Evolutionary conservation across 2,888 invertebrate genomes (phyloP), one percentile per base, ranked within the genome.

Genomic region (Drosophila algonquin): DNA sequence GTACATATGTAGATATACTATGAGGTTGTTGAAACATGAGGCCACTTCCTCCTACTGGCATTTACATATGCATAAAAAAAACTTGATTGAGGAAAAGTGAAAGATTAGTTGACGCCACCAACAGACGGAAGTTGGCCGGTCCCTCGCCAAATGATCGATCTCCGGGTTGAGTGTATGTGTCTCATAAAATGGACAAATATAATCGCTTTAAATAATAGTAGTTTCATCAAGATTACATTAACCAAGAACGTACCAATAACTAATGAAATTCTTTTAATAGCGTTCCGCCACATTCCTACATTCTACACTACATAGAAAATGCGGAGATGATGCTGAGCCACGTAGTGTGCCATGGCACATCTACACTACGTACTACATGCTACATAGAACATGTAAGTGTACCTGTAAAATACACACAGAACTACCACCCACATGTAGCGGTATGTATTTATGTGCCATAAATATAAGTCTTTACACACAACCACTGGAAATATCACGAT

Each of bases 1-100:
- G n/a, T n/a, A n/a, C n/a, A n/a, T n/a, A n/a, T n/a, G n/a, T n/a
- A 8, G 30, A 8, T 30, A 30, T 30, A 30, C 7, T 30, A 30
- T 30, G 30, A 8, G 30, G 30, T 30, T 8, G 30, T 30, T 30
- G 30, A 30, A 35, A 5, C 35, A 35, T 35, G 35, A 35, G 35
- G 6, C 35, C 35, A 35, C 35, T 35, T 35, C 35, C 35, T 35
- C 35, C 5, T 12, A 35, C 35, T 35, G 35, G 14, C 14, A 35
- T 35, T 40, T 40, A 40, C 2, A 40, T 40, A 40, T 10, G 10
- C 3, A 35, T 14, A 35, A 48, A 40, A 40, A 35, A 12, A 35
- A 35, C 21, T 58, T 58, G 32, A 58, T 58, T 58, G 57, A 58
- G 57, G 51, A 58, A 58, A 58, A 58, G 51, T 24, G 32, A 58